phyloP scores from a whole-genome alignment of 2,888 invertebrate genomes.

The Agrenia bidenticulata region DNA sequence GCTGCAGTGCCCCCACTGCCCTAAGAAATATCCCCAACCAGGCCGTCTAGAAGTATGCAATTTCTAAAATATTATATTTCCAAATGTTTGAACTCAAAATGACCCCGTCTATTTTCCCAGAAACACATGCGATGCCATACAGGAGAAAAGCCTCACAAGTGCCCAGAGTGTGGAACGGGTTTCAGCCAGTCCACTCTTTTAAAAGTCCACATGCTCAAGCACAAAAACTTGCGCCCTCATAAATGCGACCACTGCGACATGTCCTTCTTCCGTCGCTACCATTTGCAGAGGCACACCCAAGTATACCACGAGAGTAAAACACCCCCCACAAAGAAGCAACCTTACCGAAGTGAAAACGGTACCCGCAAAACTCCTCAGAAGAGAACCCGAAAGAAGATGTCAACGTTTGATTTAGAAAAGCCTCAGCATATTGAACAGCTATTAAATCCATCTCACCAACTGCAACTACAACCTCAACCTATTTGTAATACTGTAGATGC shows the following conservation, averaged over 20 bases:
- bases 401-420: too few relatives aligned
- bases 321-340: constrained; percentile 12
- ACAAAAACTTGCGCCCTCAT: constrained; percentile 15
- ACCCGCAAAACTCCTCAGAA: constrained; percentile 10
- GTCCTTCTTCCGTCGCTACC: constrained; percentile 6
- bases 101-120: neutral
- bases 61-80: neutral
- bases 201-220: constrained; percentile 11
- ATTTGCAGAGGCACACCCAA: constrained; percentile 3
- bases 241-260: constrained; percentile 6
- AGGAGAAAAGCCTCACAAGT: constrained; percentile 6
- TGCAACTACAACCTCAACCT: too few relatives aligned
- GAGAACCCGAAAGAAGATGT: neutral
- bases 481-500: too few relatives aligned
- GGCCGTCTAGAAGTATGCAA: constrained; percentile 1
- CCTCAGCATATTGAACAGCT: too few relatives aligned
- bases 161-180: constrained; percentile 4
- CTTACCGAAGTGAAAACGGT: constrained; percentile 18
- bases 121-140: constrained; percentile 17
- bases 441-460: too few relatives aligned
- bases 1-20: constrained; percentile 11
- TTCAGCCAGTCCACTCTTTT: constrained; percentile 10
- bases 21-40: constrained; percentile 8
- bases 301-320: constrained; percentile 3
- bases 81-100: neutral